These are phyloP conservation scores for Euplexia lucipara DNA, from an alignment of 2,888 invertebrate genomes.

Conservation along the genomic window DNA sequence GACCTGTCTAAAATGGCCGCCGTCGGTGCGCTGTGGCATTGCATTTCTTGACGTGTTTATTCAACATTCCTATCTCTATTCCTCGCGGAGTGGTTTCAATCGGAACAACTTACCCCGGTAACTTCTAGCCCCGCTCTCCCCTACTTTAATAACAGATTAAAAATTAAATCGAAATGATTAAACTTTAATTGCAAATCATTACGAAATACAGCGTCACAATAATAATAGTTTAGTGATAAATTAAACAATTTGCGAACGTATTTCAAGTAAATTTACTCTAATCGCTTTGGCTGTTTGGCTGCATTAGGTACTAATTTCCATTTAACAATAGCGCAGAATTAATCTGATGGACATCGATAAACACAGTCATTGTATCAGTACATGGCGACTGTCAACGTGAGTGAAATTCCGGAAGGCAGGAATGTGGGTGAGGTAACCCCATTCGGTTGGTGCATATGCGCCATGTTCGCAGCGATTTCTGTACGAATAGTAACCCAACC, in stretches of 20 bases:
- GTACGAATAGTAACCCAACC: constrained; percentile 81
- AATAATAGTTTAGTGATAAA: constrained; percentile 43
- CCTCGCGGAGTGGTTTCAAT: too few species aligned
- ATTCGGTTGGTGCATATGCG: constrained; percentile 87
- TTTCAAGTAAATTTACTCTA: constrained; percentile 60
- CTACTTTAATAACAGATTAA: too few species aligned
- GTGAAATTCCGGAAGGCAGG: constrained; percentile 88
- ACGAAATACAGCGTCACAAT: constrained; percentile 35
- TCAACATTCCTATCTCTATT: too few species aligned
- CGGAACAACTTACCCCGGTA: too few species aligned
- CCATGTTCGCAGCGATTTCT: constrained; percentile 82
- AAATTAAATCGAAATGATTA: constrained; percentile 17
- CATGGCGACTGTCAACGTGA: constrained; percentile 82
- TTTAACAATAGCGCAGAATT: constrained; percentile 57
- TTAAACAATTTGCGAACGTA: constrained; percentile 47
- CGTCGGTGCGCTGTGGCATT: too few species aligned
- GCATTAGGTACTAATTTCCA: constrained; percentile 62
- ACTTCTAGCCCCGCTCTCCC: too few species aligned
- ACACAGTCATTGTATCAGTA: constrained; percentile 77
- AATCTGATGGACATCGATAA: constrained; percentile 70
- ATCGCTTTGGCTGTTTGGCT: constrained; percentile 52
- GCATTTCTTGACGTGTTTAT: too few species aligned
- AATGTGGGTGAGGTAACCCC: constrained; percentile 89
- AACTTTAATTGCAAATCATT: constrained; percentile 19
- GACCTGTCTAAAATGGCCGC: too few species aligned